Conservation (phyloP, 2,888 invertebrate species). For the Morpho deidamia region DNA sequence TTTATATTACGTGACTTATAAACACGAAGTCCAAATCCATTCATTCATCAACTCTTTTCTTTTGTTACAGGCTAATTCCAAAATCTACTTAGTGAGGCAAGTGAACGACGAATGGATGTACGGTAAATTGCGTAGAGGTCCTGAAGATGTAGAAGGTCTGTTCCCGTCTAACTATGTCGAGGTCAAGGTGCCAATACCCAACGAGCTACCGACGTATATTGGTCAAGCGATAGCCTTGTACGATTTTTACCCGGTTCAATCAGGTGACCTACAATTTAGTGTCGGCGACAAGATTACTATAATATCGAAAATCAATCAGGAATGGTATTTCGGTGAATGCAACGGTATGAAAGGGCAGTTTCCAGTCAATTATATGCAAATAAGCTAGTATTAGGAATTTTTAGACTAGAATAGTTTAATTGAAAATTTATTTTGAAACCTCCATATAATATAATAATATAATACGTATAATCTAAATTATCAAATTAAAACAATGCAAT, state of each 20-base stretch:
- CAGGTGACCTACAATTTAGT: constrained; percentile 55
- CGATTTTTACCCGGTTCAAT: constrained; percentile 81
- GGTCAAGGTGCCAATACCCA: constrained; percentile 83
- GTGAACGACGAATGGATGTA: constrained; percentile 89
- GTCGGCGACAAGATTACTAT: constrained; percentile 77
- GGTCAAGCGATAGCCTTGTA: constrained; percentile 82
- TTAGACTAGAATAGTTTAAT: neutral
- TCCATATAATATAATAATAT: too few species aligned
- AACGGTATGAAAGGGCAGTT: constrained; percentile 85
- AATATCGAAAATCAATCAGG: constrained; percentile 82
- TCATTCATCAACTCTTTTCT: too few species aligned
- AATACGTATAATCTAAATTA: too few species aligned
- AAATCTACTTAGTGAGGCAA: constrained; percentile 82
- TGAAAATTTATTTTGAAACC: neutral
- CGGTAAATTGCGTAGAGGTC: constrained; percentile 81
- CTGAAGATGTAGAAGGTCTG: constrained; percentile 80
- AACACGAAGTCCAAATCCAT: too few species aligned
- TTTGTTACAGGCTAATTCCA: constrained; percentile 82
- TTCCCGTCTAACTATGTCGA: constrained; percentile 90
- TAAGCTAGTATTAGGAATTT: constrained; percentile 51
- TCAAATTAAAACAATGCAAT: too few species aligned
- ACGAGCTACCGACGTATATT: constrained; percentile 37
- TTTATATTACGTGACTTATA: too few species aligned
- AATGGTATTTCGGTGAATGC: constrained; percentile 88
- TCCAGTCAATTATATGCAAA: constrained; percentile 86